Evolutionary conservation across 2,113 vertebrate genomes (phyloP).

Genomic region (Steatornis caripensis): DNA sequence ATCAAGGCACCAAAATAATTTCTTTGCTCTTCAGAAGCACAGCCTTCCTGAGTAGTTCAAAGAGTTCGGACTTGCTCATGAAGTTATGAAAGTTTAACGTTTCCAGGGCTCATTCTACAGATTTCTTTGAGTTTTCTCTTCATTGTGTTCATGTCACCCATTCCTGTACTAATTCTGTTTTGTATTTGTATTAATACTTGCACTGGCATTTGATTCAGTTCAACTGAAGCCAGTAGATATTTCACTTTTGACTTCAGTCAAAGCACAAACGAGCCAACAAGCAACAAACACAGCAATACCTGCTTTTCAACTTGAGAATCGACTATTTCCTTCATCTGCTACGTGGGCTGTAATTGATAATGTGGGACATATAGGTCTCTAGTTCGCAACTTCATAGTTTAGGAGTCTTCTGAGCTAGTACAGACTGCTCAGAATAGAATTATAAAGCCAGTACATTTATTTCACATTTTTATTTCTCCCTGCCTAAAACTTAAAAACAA

Average conservation of each 20-base stretch:
- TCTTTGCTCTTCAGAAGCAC: background rate
- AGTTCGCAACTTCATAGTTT: background rate
- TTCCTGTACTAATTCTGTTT: background rate
- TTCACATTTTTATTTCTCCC: background rate
- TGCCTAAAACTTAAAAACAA: background rate
- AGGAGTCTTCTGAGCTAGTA: background rate
- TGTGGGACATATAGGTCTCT: background rate
- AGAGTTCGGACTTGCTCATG: background rate
- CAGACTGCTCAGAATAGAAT: background rate
- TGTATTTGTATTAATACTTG: slow-evolving; percentile 1
- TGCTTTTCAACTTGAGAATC: background rate
- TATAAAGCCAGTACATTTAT: background rate
- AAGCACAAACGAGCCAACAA: background rate
- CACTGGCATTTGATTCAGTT: background rate
- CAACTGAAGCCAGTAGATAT: background rate
- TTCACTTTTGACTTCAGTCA: background rate
- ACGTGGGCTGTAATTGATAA: background rate
- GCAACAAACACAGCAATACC: background rate
- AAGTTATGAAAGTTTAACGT: background rate
- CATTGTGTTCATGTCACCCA: background rate
- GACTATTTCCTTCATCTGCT: background rate
- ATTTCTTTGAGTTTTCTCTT: background rate
- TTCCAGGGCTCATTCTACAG: background rate
- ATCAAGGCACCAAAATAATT: background rate
- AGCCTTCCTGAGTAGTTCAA: background rate